Evolutionary conservation across 2,113 vertebrate species (phyloP).

Genomic region (Toxotes jaculatrix): DNA sequence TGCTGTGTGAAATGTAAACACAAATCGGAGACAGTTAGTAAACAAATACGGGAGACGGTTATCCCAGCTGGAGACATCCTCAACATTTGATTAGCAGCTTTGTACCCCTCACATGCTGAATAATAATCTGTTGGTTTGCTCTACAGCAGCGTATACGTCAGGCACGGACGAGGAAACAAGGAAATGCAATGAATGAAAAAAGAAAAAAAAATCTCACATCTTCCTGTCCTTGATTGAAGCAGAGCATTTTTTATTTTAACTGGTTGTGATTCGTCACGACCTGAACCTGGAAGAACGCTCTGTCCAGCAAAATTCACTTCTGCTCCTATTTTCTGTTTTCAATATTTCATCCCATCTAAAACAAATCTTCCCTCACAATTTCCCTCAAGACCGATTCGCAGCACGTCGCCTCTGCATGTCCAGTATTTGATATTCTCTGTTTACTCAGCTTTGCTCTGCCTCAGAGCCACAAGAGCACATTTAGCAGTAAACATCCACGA

Average conservation of each 20-base stretch:
- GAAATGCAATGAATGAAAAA: conserved; percentile 13
- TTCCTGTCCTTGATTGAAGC: conserved; percentile 1
- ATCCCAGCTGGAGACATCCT: conserved; percentile 60
- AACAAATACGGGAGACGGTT: conserved; percentile 54
- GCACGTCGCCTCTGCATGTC: background rate
- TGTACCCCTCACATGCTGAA: conserved; percentile 41
- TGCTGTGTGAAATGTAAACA: conserved; percentile 40
- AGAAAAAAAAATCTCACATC: conserved; percentile 2
- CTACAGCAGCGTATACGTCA: background rate
- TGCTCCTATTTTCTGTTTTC: conserved; percentile 4
- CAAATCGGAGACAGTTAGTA: conserved; percentile 44
- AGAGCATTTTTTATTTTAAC: background rate
- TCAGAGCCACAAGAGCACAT: conserved; percentile 1
- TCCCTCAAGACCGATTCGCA: background rate
- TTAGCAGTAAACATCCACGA: background rate
- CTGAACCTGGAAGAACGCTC: background rate
- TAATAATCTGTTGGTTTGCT: conserved; percentile 38
- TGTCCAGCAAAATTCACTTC: background rate
- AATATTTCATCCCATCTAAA: background rate
- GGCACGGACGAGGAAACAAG: background rate
- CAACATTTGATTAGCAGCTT: conserved; percentile 63
- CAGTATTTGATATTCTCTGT: conserved; percentile 27
- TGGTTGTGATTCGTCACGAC: conserved; percentile 6
- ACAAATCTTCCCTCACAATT: background rate
- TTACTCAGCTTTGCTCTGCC: conserved; percentile 1